Conservation (phyloP, 1,140 invertebrate genomes). For the Cydia pomonella region DNA sequence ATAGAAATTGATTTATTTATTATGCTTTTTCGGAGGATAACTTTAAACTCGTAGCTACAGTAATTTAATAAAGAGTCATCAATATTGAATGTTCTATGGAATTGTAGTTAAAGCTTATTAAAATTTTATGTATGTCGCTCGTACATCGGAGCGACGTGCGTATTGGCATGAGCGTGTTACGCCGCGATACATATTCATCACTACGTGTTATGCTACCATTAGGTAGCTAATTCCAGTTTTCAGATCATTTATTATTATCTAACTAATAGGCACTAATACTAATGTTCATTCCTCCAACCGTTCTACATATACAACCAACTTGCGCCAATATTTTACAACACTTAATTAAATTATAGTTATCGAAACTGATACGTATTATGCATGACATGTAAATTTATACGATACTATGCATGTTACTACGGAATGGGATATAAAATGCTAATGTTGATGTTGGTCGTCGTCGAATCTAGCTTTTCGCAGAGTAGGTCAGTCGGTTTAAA, state of each 20-base stretch:
- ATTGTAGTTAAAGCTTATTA: too few relatives aligned
- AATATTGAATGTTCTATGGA: too few relatives aligned
- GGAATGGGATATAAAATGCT: slow-evolving; percentile 7
- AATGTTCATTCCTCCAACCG: neutral
- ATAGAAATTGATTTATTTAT: too few relatives aligned
- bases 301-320: neutral
- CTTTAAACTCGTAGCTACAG: too few relatives aligned
- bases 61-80: too few relatives aligned
- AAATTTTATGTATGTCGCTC: too few relatives aligned
- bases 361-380: slow-evolving; percentile 7
- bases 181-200: too few relatives aligned
- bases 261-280: neutral
- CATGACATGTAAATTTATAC: neutral
- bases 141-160: too few relatives aligned
- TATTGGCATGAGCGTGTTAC: too few relatives aligned
- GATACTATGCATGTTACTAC: slow-evolving; percentile 9
- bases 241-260: neutral
- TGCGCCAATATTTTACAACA: neutral
- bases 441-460: neutral
- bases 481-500: slow-evolving; percentile 8
- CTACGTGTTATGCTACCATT: too few relatives aligned
- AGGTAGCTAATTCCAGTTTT: too few relatives aligned
- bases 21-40: too few relatives aligned
- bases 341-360: slow-evolving; percentile 9
- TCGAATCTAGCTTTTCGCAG: slow-evolving; percentile 8